Conservation (phyloP, 2,888 invertebrate genomes). For the Trachelus tabidus region DNA sequence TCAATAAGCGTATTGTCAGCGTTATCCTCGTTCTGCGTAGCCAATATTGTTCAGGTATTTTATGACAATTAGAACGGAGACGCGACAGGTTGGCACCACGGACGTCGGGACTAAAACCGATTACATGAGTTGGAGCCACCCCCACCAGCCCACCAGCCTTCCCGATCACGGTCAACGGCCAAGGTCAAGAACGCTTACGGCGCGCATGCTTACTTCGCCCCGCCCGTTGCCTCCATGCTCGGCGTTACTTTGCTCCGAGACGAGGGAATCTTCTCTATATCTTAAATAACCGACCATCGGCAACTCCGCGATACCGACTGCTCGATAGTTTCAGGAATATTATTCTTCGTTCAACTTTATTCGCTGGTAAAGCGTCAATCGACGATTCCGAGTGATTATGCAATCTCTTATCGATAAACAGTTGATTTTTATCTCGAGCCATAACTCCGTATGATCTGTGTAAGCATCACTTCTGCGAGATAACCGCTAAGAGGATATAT, state of each 20-base stretch:
- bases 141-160: neutral
- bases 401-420: neutral
- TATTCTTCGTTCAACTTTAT: neutral
- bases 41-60: neutral
- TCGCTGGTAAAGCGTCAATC: neutral
- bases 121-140: neutral
- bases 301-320: neutral
- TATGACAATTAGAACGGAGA: neutral
- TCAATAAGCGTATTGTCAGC: neutral
- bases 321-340: neutral
- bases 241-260: neutral
- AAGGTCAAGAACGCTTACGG: constrained; percentile 3
- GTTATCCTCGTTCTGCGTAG: neutral
- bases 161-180: constrained; percentile 8
- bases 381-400: neutral
- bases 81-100: neutral
- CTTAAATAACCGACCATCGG: neutral
- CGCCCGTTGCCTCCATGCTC: neutral
- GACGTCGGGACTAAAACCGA: neutral
- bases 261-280: neutral
- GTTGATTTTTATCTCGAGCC: neutral
- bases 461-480: neutral
- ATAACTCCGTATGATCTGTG: neutral
- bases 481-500: neutral
- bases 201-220: neutral